Percentiles rank a stretch among this genome's conserved stretches.
phyloP scores from a whole-genome alignment of 2,888 invertebrate genomes.

The Thymelicus sylvestris region DNA sequence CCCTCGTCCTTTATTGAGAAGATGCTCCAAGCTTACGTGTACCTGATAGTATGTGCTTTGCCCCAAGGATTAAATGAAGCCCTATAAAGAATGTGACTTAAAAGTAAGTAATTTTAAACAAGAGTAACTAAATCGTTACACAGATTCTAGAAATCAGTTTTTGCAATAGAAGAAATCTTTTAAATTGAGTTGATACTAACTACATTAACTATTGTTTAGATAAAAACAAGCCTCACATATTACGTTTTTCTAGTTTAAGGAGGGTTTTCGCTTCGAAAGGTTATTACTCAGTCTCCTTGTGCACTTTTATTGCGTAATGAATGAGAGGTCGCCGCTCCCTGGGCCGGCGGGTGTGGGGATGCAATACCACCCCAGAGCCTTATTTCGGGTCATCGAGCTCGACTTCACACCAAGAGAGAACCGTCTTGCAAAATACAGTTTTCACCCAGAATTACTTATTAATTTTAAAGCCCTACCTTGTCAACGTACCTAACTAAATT shows the following conservation, averaged over 20 bases:
- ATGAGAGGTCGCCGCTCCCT: constrained; percentile 79
- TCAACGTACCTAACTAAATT: constrained; percentile 18
- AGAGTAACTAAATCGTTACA: no score
- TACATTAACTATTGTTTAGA: no score
- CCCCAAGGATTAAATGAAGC: no score
- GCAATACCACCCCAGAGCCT: constrained; percentile 75
- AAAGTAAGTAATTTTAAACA: no score
- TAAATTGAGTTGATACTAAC: no score
- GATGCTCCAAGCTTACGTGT: no score
- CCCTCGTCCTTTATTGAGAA: no score
- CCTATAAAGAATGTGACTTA: no score
- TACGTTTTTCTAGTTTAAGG: constrained; percentile 22
- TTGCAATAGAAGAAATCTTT: no score
- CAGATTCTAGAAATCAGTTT: no score
- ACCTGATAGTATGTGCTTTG: no score
- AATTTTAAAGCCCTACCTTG: constrained; percentile 57
- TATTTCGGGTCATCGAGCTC: constrained; percentile 84
- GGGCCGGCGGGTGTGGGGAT: constrained; percentile 55
- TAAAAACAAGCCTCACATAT: background rate
- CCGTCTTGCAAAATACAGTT: constrained; percentile 76
- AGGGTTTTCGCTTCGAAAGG: constrained; percentile 41
- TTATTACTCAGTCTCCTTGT: constrained; percentile 48
- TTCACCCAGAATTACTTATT: constrained; percentile 70
- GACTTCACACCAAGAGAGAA: constrained; percentile 68
- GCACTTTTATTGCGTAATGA: constrained; percentile 83